These are phyloP conservation scores for Aldabrachelys gigantea DNA, from an alignment of 2,113 vertebrate genomes.

Conservation along the genomic window DNA sequence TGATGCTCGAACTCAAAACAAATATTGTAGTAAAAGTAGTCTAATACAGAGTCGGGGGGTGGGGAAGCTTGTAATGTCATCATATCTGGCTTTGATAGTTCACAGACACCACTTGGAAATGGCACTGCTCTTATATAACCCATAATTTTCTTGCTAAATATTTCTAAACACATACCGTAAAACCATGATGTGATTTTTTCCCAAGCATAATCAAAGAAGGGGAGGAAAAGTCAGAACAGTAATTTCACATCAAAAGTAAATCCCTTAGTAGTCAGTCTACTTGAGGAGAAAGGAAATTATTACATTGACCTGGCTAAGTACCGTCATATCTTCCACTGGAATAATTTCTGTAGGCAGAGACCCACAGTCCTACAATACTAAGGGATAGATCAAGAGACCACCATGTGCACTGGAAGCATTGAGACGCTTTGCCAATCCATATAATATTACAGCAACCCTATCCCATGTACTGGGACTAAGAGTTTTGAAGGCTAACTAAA, in stretches of 20 bases:
- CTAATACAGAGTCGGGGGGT: not conserved
- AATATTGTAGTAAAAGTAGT: not conserved
- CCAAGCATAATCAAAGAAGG: not conserved
- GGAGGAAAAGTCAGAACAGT: conserved; percentile 9
- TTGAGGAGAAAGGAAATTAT: conserved; percentile 47
- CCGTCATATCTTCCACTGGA: not conserved
- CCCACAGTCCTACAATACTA: not conserved
- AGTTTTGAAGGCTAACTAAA: conserved; percentile 48
- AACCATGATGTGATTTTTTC: not conserved
- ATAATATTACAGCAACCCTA: conserved; percentile 20
- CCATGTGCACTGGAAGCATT: not conserved
- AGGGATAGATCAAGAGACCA: conserved; percentile 28
- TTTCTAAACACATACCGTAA: not conserved
- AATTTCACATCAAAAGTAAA: conserved; percentile 19
- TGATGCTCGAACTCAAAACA: not conserved
- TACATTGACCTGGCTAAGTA: not conserved
- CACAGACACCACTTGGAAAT: not conserved
- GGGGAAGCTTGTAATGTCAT: not conserved
- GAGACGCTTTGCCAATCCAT: not conserved
- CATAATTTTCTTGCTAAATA: conserved; percentile 3
- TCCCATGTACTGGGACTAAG: not conserved
- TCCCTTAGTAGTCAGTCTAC: conserved; percentile 10
- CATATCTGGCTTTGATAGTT: not conserved
- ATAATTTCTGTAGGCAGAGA: conserved; percentile 28
- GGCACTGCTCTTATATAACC: not conserved